These are phyloP conservation scores for Caenorhabditis angaria DNA, from an alignment of 2,888 invertebrate species.

Conservation along the genomic window DNA sequence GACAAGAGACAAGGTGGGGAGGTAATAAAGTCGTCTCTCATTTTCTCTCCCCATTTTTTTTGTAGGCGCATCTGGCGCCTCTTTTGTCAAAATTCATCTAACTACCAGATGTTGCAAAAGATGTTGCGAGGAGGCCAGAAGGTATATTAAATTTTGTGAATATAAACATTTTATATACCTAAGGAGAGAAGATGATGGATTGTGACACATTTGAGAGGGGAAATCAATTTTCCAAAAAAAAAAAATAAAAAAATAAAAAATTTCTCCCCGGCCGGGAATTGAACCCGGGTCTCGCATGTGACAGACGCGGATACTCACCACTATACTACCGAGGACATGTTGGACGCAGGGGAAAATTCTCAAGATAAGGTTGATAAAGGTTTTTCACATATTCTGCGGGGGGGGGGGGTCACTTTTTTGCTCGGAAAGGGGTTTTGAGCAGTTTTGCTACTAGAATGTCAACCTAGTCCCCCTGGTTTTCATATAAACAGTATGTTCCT, in stretches of 20 bases:
- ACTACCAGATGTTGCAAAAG: conserved; percentile 4
- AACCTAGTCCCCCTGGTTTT: too few species aligned
- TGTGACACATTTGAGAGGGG: not conserved
- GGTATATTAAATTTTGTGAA: not conserved
- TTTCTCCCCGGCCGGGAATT: conserved; percentile 69
- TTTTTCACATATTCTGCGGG: too few species aligned
- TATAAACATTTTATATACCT: conserved; percentile 4
- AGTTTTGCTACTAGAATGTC: too few species aligned
- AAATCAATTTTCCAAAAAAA: not conserved
- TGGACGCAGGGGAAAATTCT: not conserved
- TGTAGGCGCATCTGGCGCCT: not conserved
- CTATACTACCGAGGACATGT: conserved; percentile 58
- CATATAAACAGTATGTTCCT: too few species aligned
- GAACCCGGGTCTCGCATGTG: conserved; percentile 71
- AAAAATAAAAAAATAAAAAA: not conserved
- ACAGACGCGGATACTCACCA: conserved; percentile 69
- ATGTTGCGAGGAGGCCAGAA: conserved; percentile 2
- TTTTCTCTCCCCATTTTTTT: not conserved
- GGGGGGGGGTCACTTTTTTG: too few species aligned
- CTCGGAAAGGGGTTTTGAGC: too few species aligned
- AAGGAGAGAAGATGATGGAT: not conserved
- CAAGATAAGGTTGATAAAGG: not conserved
- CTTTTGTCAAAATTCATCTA: conserved; percentile 2
- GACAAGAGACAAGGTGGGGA: not conserved
- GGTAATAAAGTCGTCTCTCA: not conserved